A percentile compares a stretch with the other conserved stretches of the same genome.
Evolutionary conservation across 2,888 invertebrate species (phyloP).

Genomic region (Drosophila anomalata): DNA sequence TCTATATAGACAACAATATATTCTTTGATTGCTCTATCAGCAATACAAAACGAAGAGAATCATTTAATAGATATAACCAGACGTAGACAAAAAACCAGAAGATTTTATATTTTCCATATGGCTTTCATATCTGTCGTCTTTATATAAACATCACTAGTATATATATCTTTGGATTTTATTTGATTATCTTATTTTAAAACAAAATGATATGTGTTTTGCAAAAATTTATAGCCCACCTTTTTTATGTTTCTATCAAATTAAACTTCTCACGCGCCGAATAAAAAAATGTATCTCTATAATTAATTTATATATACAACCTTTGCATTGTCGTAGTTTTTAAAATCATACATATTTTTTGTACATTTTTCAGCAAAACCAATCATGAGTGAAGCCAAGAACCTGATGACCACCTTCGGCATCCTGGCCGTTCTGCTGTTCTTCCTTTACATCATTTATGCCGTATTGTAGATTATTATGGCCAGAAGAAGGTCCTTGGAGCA

Average conservation of each 20-base stretch:
- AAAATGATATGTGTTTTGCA: constrained; percentile 64
- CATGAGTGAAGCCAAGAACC: constrained; percentile 87
- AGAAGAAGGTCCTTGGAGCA: constrained; percentile 11
- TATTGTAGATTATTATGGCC: constrained; percentile 68
- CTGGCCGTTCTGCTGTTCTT: constrained; percentile 87
- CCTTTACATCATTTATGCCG: constrained; percentile 88
- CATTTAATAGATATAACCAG: constrained; percentile 23
- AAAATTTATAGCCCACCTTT: constrained; percentile 63
- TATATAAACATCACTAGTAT: constrained; percentile 29
- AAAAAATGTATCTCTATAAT: constrained; percentile 30
- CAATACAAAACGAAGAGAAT: constrained; percentile 15
- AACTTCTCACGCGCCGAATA: constrained; percentile 60
- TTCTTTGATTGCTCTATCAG: constrained; percentile 56
- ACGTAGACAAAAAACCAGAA: constrained; percentile 16
- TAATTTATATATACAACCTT: constrained; percentile 5
- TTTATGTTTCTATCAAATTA: constrained; percentile 49
- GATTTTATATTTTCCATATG: constrained; percentile 49
- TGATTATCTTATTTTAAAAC: constrained; percentile 65
- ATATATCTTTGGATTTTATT: constrained; percentile 53
- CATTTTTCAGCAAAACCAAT: constrained; percentile 42
- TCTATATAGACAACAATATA: constrained; percentile 55
- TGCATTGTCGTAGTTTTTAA: not conserved
- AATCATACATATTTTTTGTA: constrained; percentile 13
- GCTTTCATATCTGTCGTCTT: constrained; percentile 38
- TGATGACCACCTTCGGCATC: constrained; percentile 89